Base-by-base conservation (phyloP, 2,888 invertebrate genomes). In the Rhagophthalmus giganteus region DNA sequence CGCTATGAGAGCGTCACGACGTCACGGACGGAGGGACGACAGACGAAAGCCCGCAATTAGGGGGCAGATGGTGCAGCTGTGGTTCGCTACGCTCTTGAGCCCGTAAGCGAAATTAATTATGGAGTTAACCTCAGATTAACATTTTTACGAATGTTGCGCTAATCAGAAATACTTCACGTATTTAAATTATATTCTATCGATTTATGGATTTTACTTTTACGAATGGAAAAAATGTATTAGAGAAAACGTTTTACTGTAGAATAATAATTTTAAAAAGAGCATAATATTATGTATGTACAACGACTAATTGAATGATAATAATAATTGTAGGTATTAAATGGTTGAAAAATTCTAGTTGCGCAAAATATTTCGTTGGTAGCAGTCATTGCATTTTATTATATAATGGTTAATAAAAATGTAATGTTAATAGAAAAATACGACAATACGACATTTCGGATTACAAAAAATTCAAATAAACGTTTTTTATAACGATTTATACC, bases 71-170 rank as follows among this genome's bases (percentile, higher is more conserved):
- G 38, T 45, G 45, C 51, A 51, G 51, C 51, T 51, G 51, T 25
- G 45, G 39, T 51, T 51, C 51, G 39, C 51, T 51, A 45, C 51
- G 51, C 45, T 51, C 42, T 45, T 45, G 45, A 51, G 50, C 45
- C 37, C 45, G 44, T 51, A 40, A 40, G 51, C 45, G 51, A 51
- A 51, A 51, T 51, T 51, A 51, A 51, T 51, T 51, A 51, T 37
- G 35, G 45, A 45, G 45, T 51, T 51, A 51, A 46, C 51, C 45
- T 46, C 40, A 40, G 51, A 45, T 51, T 51, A 51, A 51, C 45
- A 51, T 51, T 51, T 51, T 51, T 51, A 35, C 39, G 24, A 51
- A 45, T 51, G 33, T 34, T 37, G 16, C 35, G 25, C 38, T 38
- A 50, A 50, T 50, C 44, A 50, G 50, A 38, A 39, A n/a, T 49